Conservation (phyloP, 2,888 invertebrate species). For the Cosmopolites sordidus region DNA sequence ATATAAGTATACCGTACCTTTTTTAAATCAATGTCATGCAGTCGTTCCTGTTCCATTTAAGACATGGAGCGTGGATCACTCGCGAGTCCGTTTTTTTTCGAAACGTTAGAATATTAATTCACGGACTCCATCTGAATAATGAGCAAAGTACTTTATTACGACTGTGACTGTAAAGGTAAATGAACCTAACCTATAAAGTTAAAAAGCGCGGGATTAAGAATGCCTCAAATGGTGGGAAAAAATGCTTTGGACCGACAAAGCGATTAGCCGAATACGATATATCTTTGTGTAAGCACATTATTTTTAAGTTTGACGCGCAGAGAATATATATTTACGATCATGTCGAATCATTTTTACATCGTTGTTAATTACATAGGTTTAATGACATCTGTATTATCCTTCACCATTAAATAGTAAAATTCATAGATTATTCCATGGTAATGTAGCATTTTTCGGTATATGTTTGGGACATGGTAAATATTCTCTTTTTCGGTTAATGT, state of each 20-base stretch:
- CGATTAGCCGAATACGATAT: neutral
- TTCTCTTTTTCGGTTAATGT: too few relatives aligned
- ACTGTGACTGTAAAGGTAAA: constrained; percentile 20
- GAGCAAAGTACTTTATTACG: constrained; percentile 11
- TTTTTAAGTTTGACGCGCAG: neutral
- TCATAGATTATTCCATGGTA: too few relatives aligned
- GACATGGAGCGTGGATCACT: constrained; percentile 4
- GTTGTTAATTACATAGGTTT: neutral
- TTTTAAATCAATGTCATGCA: neutral
- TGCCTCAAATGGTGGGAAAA: constrained; percentile 6
- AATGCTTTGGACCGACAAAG: neutral
- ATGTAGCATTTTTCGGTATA: too few relatives aligned
- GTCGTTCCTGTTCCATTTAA: constrained; percentile 4
- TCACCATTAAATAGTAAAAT: too few relatives aligned
- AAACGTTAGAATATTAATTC: constrained; percentile 5
- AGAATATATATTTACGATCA: neutral
- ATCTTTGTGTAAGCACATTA: neutral
- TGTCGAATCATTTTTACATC: neutral
- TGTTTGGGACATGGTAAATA: too few relatives aligned
- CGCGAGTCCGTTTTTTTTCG: constrained; percentile 2
- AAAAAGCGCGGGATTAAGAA: constrained; percentile 23
- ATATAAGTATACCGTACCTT: constrained; percentile 9
- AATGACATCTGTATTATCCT: too few relatives aligned
- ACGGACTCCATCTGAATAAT: constrained; percentile 3
- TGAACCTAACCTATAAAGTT: constrained; percentile 23